Evolutionary conservation across 1,140 invertebrate genomes (phyloP), one percentile per base, ranked within the genome.

Genomic region (Caenorhabditis briggsae): DNA sequence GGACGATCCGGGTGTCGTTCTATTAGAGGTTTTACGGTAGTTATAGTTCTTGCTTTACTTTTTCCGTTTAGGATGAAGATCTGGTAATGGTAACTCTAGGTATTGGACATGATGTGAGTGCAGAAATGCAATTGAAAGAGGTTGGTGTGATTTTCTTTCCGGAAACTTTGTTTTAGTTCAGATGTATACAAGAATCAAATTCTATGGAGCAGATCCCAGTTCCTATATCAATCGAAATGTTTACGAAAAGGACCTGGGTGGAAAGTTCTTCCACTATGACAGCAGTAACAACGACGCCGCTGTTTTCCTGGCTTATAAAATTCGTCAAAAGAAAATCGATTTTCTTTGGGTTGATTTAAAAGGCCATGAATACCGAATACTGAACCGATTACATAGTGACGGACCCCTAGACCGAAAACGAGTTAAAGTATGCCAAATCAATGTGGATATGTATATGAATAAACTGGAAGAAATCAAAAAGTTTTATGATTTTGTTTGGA

Each of bases 401-500:
- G 41, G 64, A 16, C 11, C 33, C 8, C 18, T 70, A 14, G 64
- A 70, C 18, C 43, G 43, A 18, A 16, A 46, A 43, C 33, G 64
- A 43, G 14, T 70, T 18, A 18, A 43, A 70, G 43, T 70, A 43
- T 70, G 64, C n/a, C 64, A 70, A 46, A 70, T 70, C 12, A 43
- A 70, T 46, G 41, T 70, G 5, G 64, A 70, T 43, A 18, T 70
- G 11, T 41, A 70, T 46, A 70, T 43, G 18, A 33, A 43, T 46
- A 46, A 11, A 5, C 2, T 7, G 20, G 33, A 14, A 70, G 64
- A 70, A 18, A 43, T 1, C 16, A 14, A 18, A 18, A 43, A 18
- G 20, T 70, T 70, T 14, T 33, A 70, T 46, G 64, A 70, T 43
- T 70, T 70, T 18, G 64, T 70, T 18, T 70, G 64, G 64, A 70